These are phyloP conservation scores for Terrapene triunguis DNA, from an alignment of 2,113 vertebrate species.

Conservation along the genomic window DNA sequence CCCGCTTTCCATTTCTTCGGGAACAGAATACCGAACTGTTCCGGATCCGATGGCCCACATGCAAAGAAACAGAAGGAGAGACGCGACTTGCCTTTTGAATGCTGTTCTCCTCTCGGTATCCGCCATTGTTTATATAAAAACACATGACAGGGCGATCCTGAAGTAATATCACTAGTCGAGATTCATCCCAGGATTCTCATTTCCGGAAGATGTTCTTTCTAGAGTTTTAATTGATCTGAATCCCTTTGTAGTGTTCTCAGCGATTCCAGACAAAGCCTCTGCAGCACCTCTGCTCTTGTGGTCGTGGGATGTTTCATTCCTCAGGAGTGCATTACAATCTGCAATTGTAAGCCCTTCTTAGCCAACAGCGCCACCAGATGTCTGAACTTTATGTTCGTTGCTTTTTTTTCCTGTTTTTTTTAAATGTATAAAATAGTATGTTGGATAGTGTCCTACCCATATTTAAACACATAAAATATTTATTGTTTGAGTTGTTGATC, in stretches of 20 bases:
- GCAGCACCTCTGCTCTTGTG: background rate
- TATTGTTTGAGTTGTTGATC: no score
- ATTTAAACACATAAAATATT: no score
- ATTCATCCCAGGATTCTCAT: no score
- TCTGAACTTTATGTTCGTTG: background rate
- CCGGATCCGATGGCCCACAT: background rate
- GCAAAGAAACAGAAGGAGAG: conserved; percentile 32
- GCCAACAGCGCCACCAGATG: conserved; percentile 64
- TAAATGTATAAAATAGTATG: no score
- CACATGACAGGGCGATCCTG: no score
- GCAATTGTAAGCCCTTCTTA: background rate
- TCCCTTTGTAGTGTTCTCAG: background rate
- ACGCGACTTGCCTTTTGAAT: conserved; percentile 65
- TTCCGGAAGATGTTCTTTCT: no score
- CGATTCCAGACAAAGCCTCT: background rate
- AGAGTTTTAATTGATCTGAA: no score
- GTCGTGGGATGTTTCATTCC: background rate
- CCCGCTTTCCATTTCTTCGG: conserved; percentile 79
- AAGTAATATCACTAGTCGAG: no score
- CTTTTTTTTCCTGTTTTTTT: background rate
- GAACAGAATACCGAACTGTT: conserved; percentile 76
- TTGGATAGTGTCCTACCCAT: no score
- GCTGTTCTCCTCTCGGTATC: background rate
- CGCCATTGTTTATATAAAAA: background rate
- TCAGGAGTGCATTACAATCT: background rate